Evolutionary conservation across 2,888 invertebrate genomes (phyloP).

Genomic region (Thelaira solivaga): DNA sequence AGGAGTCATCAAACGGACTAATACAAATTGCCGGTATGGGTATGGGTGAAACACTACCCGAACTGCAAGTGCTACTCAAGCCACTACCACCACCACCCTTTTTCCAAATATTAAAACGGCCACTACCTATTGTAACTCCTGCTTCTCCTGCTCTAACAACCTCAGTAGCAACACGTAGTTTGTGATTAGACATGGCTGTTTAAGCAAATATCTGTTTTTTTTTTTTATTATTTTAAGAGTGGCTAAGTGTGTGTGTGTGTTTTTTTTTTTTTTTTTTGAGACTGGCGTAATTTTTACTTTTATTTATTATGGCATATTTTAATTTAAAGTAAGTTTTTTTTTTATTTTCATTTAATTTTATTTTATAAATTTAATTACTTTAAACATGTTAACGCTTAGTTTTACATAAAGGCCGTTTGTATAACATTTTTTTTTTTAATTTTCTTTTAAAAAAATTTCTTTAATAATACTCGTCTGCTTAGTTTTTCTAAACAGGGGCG

Average conservation of each 20-base stretch:
- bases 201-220: not conserved
- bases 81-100: constrained; percentile 57
- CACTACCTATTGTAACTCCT: not conserved
- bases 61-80: constrained; percentile 71
- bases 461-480: no score
- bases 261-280: constrained; percentile 19
- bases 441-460: no score
- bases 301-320: constrained; percentile 35
- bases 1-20: constrained; percentile 80
- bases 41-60: constrained; percentile 71
- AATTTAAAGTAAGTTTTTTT: constrained; percentile 3
- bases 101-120: no score
- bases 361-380: not conserved
- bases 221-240: not conserved
- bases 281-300: no score
- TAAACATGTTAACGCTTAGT: no score
- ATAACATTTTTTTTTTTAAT: not conserved
- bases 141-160: constrained; percentile 1
- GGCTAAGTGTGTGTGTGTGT: not conserved
- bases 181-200: constrained; percentile 44
- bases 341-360: not conserved
- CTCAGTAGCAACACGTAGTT: constrained; percentile 54
- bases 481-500: no score
- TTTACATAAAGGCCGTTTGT: constrained; percentile 41
- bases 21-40: constrained; percentile 72